Base-by-base conservation (phyloP, 2,888 invertebrate species). In the Axea sp. region DNA sequence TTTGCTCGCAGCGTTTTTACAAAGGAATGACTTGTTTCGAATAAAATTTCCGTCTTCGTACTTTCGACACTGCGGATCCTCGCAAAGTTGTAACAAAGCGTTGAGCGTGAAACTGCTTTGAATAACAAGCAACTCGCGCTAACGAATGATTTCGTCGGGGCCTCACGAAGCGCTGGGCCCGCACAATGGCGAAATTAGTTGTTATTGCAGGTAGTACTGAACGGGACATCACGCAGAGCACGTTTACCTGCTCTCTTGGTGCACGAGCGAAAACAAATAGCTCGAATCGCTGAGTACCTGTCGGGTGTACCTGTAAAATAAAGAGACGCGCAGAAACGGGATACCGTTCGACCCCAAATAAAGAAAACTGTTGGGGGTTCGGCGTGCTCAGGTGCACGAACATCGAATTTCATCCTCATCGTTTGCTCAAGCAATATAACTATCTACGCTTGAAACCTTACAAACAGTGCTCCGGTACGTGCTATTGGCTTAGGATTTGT, bases 381-480 rank as follows among this genome's bases (percentile, higher is more conserved):
- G 26, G 28, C 68, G 57, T 68, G 57, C 72, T 77, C 77, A 78
- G 78, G 77, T 77, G 77, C 69, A 72, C 55, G 62, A 35, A 67
- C 67, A 57, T 49, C 57, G 47, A 67, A 68, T 68, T 68, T 59
- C 39, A 41, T 51, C 68, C 28, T 67, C 67, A 57, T 49, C 59
- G 51, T 68, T 68, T 68, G 51, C 68, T 51, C 14, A 59, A 59
- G 47, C 24, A 37, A 43, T 47, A 31, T 41, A 12, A 12, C 37
- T 31, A n/a, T 24, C 7, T 33, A n/a, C 30, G 9, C 5, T 12
- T 7, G 2, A 28, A 60, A 17, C 17, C 31, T 26, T 22, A 35
- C 35, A 24, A 35, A 45, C 35, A 35, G 6, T 9, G 11, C 11
- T 7, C n/a, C n/a, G n/a, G 30, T 31, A 11, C 35, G 17, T 35